A percentile compares a stretch with the other conserved stretches of the same genome.
These are phyloP conservation scores for Panulirus ornatus DNA, from an alignment of 1,140 invertebrate species.

Conservation along the genomic window DNA sequence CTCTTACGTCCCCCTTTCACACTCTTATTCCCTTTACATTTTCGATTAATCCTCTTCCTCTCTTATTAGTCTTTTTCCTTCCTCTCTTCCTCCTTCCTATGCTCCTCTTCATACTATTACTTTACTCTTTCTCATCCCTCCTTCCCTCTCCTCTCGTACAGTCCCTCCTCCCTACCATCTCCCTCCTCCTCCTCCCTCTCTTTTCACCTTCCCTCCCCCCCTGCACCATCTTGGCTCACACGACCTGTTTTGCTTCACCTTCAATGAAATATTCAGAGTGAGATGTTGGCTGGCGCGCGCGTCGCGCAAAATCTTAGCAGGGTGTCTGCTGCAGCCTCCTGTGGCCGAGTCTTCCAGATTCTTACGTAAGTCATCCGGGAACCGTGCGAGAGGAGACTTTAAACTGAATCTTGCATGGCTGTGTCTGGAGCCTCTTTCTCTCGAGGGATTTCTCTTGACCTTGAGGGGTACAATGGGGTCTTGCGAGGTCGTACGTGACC, in stretches of 20 bases:
- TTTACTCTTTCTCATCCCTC: too few relatives aligned
- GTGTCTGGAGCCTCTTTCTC: too few relatives aligned
- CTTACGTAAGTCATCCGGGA: too few relatives aligned
- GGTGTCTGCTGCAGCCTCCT: too few relatives aligned
- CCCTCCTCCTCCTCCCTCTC: background rate
- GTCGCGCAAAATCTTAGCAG: conserved; percentile 1
- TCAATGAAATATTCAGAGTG: conserved; percentile 34
- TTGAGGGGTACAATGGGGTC: too few relatives aligned
- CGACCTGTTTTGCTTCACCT: conserved; percentile 36
- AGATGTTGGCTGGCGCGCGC: conserved; percentile 12
- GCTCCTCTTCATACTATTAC: too few relatives aligned
- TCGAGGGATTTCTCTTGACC: too few relatives aligned
- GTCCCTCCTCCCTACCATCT: background rate
- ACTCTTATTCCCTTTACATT: background rate
- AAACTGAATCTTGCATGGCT: too few relatives aligned
- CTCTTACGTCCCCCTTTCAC: background rate
- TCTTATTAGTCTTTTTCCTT: background rate
- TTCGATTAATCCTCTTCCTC: background rate
- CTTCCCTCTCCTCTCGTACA: too few relatives aligned
- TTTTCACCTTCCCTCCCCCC: background rate
- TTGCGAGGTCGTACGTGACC: too few relatives aligned
- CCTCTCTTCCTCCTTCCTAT: background rate
- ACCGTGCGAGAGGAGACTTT: too few relatives aligned
- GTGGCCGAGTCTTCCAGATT: too few relatives aligned
- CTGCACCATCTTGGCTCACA: background rate